Evolutionary conservation across 2,888 invertebrate species (phyloP), one percentile per base, ranked within the genome.

Genomic region (Nomada goodeniana): DNA sequence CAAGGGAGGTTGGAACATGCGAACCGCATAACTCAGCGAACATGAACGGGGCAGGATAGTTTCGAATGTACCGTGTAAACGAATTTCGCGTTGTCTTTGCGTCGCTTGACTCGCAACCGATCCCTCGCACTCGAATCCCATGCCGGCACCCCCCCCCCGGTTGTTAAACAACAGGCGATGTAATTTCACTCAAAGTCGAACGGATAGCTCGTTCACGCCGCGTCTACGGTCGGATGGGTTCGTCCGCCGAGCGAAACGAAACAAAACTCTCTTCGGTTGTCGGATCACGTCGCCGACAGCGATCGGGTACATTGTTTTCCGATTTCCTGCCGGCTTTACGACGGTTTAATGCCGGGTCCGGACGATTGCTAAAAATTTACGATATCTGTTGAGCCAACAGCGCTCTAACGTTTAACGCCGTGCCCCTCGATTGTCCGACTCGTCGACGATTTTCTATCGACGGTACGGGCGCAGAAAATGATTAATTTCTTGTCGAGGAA

Each of bases 41-140:
- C 80, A 86, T 72, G 86, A 85, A 86, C 82, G 74, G 57, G 26
- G 78, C 23, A 36, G 80, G 72, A 82, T 82, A 83, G 84, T 86
- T 86, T 57, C 79, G 69, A 82, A 72, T 80, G 77, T 73, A 83
- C 76, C 84, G 83, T 85, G 82, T 81, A 83, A 88, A 84, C 83
- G 86, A 88, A 90, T 90, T 89, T 78, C 76, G 65, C 20, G 74
- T 61, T 83, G 78, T 83, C 82, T 78, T 81, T 69, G 72, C 59
- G 67, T 63, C 60, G 76, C 72, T 83, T 77, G 84, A 77, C 85
- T 86, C 79, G 83, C 80, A 80, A 86, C 82, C 83, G 87, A 89
- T 89, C 88, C 81, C 79, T 80, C 83, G 82, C 23, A 64, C 85
- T 79, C 85, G 81, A 81, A 88, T 89, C 85, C 74, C 42, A 71